phyloP scores from a whole-genome alignment of 1,140 invertebrate genomes.

The Cotesia chilonis region DNA sequence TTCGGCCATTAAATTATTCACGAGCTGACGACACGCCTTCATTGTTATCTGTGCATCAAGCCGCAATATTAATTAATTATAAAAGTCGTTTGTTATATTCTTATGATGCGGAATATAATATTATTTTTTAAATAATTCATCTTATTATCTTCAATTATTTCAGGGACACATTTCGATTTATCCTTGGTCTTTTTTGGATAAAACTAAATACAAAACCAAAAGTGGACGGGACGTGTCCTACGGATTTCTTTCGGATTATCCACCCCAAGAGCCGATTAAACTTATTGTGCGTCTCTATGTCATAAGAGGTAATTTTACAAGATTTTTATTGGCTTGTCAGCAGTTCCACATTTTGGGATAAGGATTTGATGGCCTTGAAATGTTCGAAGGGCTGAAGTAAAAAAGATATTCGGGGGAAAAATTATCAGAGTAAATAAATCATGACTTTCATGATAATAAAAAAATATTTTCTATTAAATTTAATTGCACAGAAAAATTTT shows the following conservation, averaged over 20 bases:
- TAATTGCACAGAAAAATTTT: no score
- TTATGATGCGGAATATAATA: no score
- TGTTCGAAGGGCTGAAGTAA: no score
- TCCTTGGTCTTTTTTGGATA: slow-evolving; percentile 56
- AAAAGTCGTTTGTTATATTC: no score
- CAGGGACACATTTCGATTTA: slow-evolving; percentile 68
- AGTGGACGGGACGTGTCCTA: slow-evolving; percentile 54
- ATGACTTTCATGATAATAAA: no score
- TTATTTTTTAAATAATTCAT: neutral
- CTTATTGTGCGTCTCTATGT: slow-evolving; percentile 82
- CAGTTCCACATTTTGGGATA: no score
- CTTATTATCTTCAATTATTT: slow-evolving; percentile 17
- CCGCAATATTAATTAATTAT: slow-evolving; percentile 17
- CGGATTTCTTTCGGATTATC: slow-evolving; percentile 72
- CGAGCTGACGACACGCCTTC: slow-evolving; percentile 2
- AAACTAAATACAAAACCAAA: slow-evolving; percentile 52
- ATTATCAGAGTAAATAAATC: no score
- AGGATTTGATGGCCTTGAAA: no score
- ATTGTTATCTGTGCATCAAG: neutral
- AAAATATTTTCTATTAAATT: no score
- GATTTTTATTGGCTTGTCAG: neutral
- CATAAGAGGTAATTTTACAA: slow-evolving; percentile 67
- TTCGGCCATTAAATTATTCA: neutral
- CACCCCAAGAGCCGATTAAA: slow-evolving; percentile 74
- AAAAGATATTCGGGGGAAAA: no score